Evolutionary conservation across 2,113 vertebrate species (phyloP).

Genomic region (Elephas maximus): DNA sequence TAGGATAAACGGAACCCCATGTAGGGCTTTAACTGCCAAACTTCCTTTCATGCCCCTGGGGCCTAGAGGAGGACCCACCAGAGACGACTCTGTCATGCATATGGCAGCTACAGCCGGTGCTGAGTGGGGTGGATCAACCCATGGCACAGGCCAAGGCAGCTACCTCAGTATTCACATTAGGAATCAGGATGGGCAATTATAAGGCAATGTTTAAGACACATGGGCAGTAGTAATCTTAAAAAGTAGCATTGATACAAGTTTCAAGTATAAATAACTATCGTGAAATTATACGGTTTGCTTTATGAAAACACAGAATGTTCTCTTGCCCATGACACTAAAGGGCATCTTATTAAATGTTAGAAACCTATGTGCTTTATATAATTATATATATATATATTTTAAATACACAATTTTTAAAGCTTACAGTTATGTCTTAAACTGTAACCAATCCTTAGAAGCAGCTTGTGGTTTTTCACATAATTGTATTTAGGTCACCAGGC

Average conservation of each 20-base stretch:
- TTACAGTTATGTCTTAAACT: not conserved
- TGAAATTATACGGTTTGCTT: not conserved
- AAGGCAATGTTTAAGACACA: not conserved
- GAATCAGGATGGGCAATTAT: not conserved
- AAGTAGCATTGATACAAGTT: not conserved
- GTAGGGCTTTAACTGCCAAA: not conserved
- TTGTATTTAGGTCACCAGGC: too few species aligned
- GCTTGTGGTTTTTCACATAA: too few species aligned
- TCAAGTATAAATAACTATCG: slow-evolving; percentile 8
- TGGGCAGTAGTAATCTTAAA: slow-evolving; percentile 1
- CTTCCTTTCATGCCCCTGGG: not conserved
- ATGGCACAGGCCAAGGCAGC: not conserved
- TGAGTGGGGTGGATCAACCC: not conserved
- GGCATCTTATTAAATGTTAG: too few species aligned
- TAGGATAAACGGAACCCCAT: not conserved
- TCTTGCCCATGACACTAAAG: too few species aligned
- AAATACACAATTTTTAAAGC: too few species aligned
- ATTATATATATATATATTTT: too few species aligned
- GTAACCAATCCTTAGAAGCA: too few species aligned
- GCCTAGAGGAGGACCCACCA: not conserved
- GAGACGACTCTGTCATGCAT: not conserved
- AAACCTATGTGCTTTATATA: too few species aligned
- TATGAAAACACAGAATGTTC: too few species aligned
- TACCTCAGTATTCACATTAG: slow-evolving; percentile 32
- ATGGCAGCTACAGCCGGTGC: not conserved